Evolutionary conservation across 1,140 invertebrate genomes (phyloP).

Genomic region (Caenorhabditis tropicalis): DNA sequence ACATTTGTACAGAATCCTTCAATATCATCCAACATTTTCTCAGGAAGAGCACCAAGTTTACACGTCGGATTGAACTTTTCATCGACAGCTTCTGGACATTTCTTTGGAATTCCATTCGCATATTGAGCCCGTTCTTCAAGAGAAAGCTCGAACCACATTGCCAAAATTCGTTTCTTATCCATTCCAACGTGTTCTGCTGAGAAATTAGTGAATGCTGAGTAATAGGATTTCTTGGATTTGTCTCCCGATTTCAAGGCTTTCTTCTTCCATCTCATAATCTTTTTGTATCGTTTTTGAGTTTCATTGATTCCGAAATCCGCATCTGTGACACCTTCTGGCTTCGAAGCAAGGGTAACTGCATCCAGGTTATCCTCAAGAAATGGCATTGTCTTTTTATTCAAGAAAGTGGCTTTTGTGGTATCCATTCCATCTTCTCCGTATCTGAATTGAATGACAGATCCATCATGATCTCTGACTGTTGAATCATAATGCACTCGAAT

Average conservation of each 20-base stretch:
- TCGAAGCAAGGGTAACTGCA: slow-evolving; percentile 76
- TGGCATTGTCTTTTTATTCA: slow-evolving; percentile 81
- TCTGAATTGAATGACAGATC: slow-evolving; percentile 86
- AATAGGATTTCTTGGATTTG: slow-evolving; percentile 42
- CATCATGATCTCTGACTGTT: slow-evolving; percentile 92
- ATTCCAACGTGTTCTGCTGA: slow-evolving; percentile 26
- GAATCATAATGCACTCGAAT: slow-evolving; percentile 83
- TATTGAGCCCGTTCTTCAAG: slow-evolving; percentile 47
- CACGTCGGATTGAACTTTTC: slow-evolving; percentile 25
- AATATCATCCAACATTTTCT: slow-evolving; percentile 64
- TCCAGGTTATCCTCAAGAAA: slow-evolving; percentile 80
- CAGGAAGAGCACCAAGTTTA: slow-evolving; percentile 68
- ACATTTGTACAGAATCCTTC: slow-evolving; percentile 55
- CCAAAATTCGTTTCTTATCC: slow-evolving; percentile 49
- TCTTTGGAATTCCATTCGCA: neutral
- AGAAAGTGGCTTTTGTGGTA: slow-evolving; percentile 84
- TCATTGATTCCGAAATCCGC: slow-evolving; percentile 44
- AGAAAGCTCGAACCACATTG: slow-evolving; percentile 54
- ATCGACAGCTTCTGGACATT: slow-evolving; percentile 54
- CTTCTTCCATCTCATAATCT: slow-evolving; percentile 52
- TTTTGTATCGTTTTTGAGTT: slow-evolving; percentile 50
- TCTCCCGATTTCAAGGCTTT: slow-evolving; percentile 7
- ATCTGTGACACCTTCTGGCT: slow-evolving; percentile 74
- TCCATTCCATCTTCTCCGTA: slow-evolving; percentile 98
- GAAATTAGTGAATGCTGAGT: slow-evolving; percentile 55